Base-by-base conservation (phyloP, 2,113 vertebrate genomes). In the Actenoides hombroni region DNA sequence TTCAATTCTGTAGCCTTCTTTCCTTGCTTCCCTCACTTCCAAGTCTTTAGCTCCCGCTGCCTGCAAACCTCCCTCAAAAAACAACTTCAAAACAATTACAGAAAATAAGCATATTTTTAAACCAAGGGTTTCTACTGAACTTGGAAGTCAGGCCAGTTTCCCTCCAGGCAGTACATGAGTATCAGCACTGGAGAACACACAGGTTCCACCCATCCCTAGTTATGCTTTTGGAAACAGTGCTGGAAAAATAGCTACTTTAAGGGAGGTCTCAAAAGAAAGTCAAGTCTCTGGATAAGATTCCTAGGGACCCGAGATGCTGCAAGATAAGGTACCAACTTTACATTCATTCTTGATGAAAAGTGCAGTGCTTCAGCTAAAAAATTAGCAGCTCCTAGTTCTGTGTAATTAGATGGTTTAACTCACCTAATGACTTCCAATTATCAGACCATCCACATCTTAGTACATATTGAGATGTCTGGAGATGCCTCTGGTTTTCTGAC, bases 231-330 rank as follows among this genome's bases (percentile, higher is more conserved):
- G 9, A 68, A 89, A 76, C 29, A 68, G 31, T 64, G 15, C 46
- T 79, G n/a, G 51, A 29, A 71, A 84, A 90, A 71, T 9, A 76
- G 31, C 51, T 76, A 31, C 48, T 81, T 93, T 61, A 77, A 75
- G 54, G 60, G 1, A 20, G 14, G 12, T 37, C 85, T 73, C 49
- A 77, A 73, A 82, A 79, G 29, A 61, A 88, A 88, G 29, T 44
- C 40, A 74, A 31, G 17, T 71, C 42, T 56, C 60, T 71, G 26
- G 46, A 8, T 29, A 68, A 49, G n/a, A 63, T 53, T 40, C 60
- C 37, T 0, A 69, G 24, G 10, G 19, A 81, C 60, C 24, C 4
- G 1, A 29, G 0, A 1, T 28, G 19, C 42, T 48, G 26, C 35
- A 6, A 40, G 29, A 79, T 18, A 76, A 91, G 15, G 19, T 37